These are phyloP conservation scores for Chloroclystis v-ata DNA, from an alignment of 2,888 invertebrate genomes.

Conservation along the genomic window DNA sequence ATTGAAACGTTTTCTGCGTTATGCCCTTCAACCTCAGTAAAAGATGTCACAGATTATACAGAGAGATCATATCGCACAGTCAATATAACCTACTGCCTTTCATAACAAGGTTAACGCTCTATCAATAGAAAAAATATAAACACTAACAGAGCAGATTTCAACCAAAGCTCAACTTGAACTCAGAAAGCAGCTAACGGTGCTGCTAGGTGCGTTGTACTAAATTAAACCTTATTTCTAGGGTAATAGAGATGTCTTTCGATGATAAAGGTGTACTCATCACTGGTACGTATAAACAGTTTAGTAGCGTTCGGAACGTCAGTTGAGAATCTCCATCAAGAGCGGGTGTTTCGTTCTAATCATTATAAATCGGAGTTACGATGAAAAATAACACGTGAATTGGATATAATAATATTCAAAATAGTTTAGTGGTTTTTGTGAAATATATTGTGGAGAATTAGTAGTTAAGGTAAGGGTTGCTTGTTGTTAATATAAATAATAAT, in stretches of 20 bases:
- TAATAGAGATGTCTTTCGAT: slow-evolving; percentile 12
- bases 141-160: slow-evolving; percentile 22
- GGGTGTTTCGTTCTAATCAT: slow-evolving; percentile 20
- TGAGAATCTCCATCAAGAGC: slow-evolving; percentile 25
- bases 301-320: slow-evolving; percentile 26
- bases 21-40: no score
- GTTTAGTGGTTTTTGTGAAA: slow-evolving; percentile 19
- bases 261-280: slow-evolving; percentile 19
- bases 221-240: slow-evolving; percentile 9
- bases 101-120: slow-evolving; percentile 25
- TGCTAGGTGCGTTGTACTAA: slow-evolving; percentile 5
- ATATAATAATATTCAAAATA: slow-evolving; percentile 8
- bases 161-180: slow-evolving; percentile 23
- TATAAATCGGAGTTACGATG: slow-evolving; percentile 21
- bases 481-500: background rate
- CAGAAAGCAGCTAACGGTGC: slow-evolving; percentile 29
- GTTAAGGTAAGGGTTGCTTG: slow-evolving; percentile 23
- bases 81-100: slow-evolving; percentile 15
- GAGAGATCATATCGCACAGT: background rate
- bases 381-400: slow-evolving; percentile 28
- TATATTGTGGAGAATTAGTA: slow-evolving; percentile 13
- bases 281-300: slow-evolving; percentile 31
- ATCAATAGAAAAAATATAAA: slow-evolving; percentile 22
- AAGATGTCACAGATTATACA: background rate
- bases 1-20: no score